Evolutionary conservation across 2,888 invertebrate genomes (phyloP), one percentile per base, ranked within the genome.

Genomic region (Phaonia tiefii): DNA sequence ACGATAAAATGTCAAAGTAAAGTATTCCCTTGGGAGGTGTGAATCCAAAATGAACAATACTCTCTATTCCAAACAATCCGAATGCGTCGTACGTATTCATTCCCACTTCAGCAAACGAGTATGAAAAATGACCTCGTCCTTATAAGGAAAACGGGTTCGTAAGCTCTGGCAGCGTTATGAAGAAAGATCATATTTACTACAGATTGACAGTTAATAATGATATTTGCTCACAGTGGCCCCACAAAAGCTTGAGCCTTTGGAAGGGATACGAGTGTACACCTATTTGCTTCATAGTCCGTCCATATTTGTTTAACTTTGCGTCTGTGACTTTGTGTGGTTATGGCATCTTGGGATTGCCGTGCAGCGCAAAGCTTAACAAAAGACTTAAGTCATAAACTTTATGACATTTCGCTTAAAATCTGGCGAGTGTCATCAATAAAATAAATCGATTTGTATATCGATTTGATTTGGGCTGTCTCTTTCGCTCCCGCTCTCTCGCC

Each of bases 351-450:
- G 31, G 42, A 65, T 71, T 74, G 75, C 67, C 37, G 54, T 44
- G 56, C 74, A 73, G 78, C 71, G 56, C 74, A 54, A 74, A 75
- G 82, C 75, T 84, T 84, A 87, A 88, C 89, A 89, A 89, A 89
- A 89, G 89, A 87, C 88, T 88, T 89, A 88, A 88, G 88, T 89
- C 88, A 89, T 88, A 88, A 88, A 89, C 86, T 89, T 89, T 89
- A 89, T 88, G 89, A 89, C 87, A 89, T 87, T 89, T 87, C 85
- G 87, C 88, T 86, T 85, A 80, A 84, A 78, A 79, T 77, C 82
- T 86, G 87, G 80, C 85, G 85, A 89, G 86, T 87, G 88, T 89
- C 89, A 89, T 89, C 89, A 89, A 89, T 87, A 89, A 87, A 87
- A 89, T 89, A 89, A 89, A 89, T 89, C 89, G 89, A 89, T 89